Base-by-base conservation (phyloP, 1,140 invertebrate species). In the Diprion similis region DNA sequence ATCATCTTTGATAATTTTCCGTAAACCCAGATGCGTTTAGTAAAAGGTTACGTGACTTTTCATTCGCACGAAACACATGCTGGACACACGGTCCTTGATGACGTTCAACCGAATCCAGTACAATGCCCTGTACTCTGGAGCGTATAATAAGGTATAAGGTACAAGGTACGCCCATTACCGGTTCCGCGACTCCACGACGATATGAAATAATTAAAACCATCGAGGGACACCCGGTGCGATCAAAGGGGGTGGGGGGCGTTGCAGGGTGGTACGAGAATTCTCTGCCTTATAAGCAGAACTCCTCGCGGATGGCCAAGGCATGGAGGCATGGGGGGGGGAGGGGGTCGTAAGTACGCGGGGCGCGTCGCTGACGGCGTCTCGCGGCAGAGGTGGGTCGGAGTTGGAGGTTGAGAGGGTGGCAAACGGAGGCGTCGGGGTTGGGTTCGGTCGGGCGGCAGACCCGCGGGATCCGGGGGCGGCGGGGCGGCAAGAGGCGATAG, bases 151-250 rank as follows among this genome's bases (percentile, higher is more conserved):
- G 24, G 24, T 37, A 37, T 37, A 37, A 37, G 24, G 24, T 37
- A 37, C 6, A 37, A 37, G 24, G 24, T 37, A 37, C 6, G 24
- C 24, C 11, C 9, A 59, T 17, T 17, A 9, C 11, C n/a, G 51
- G n/a, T 59, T 17, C 51, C n/a, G 51, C 51, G 51, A 9, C n/a
- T 59, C 6, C 9, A 59, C 70, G 70, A 65, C 71, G 48, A 76
- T 77, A 78, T 79, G 78, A 79, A 81, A 80, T 80, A 81, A 82
- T 82, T 82, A 78, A 82, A 81, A 77, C 79, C 75, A 74, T 70
- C 68, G 67, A 51, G 10, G n/a, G 71, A 47, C 68, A 68, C 37
- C 68, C 72, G 68, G 66, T 46, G 68, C 68, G 45, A 64, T 59
- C 46, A 24, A 59, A 13, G n/a, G 11, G 0, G n/a, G n/a, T 0